Conservation (phyloP, 2,113 vertebrate species). For the Spea bombifrons region DNA sequence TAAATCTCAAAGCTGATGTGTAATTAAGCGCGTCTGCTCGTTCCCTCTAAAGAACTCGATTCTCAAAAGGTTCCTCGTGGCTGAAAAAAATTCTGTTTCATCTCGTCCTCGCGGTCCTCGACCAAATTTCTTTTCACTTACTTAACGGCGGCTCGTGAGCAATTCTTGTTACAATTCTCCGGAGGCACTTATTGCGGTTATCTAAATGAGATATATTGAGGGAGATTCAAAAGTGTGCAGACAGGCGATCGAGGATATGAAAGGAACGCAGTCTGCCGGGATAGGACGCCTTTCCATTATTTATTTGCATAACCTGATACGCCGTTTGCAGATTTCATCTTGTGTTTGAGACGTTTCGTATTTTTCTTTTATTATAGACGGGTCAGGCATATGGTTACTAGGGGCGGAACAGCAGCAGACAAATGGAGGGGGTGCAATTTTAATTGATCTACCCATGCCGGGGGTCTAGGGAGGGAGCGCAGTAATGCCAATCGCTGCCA, state of each 20-base stretch:
- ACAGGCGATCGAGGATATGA: not conserved
- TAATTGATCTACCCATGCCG: no score
- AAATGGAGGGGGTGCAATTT: no score
- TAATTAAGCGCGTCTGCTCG: slow-evolving; percentile 9
- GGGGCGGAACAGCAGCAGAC: no score
- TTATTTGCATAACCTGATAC: not conserved
- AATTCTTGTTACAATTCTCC: not conserved
- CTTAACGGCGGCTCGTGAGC: not conserved
- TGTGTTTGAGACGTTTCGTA: no score
- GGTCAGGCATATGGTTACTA: no score
- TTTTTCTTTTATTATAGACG: no score
- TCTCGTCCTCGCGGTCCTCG: slow-evolving; percentile 57
- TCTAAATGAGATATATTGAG: slow-evolving; percentile 11
- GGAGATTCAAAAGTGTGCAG: not conserved
- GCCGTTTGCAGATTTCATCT: not conserved
- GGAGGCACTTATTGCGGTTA: not conserved
- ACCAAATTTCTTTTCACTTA: not conserved
- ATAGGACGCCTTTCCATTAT: not conserved
- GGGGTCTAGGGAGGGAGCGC: no score
- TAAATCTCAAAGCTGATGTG: not conserved
- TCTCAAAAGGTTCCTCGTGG: slow-evolving; percentile 60
- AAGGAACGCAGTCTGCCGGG: not conserved
- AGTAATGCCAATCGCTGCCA: no score
- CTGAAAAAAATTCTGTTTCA: slow-evolving; percentile 65
- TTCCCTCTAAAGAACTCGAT: slow-evolving; percentile 54